Evolutionary conservation across 1,140 invertebrate genomes (phyloP), one percentile per base, ranked within the genome.

Genomic region (Asobara japonica): DNA sequence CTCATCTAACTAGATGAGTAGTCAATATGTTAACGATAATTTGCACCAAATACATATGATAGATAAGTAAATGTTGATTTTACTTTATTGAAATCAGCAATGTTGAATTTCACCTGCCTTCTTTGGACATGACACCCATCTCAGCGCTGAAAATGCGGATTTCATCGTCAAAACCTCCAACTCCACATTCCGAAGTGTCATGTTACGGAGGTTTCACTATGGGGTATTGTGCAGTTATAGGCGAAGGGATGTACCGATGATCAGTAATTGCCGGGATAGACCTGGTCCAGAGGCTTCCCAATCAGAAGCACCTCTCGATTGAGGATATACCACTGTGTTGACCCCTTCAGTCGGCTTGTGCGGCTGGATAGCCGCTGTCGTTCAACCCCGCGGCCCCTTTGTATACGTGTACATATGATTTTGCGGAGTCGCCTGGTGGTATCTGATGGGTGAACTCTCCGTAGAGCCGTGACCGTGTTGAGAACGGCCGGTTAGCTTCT

Each of bases 261-360:
- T 76, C 80, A 79, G 84, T 87, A 87, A 87, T 87, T 87, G 83
- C 83, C 80, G 78, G 75, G 25, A 83, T 76, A 79, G 80, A 78
- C 82, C 80, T 83, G 80, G 78, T 85, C 84, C 85, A 87, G 86
- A 86, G 86, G 84, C 83, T 86, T 80, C 84, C 84, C 84, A 87
- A 86, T 87, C 85, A 87, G 83, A 73, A 78, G 78, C 79, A 79
- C 79, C 60, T 81, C 79, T 76, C 73, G 66, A 69, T 71, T 36
- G 67, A 69, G 61, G 64, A 56, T 65, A 45, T 68, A 38, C 38
- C 41, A 56, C 45, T 22, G 66, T 68, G 51, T 62, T 38, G 64
- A 56, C 67, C 62, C 51, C 61, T 51, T 41, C 68, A 51, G 41
- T 29, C 27, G 22, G 48, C 41, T 29, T 20, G 30, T 65, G 62